These are phyloP conservation scores for Macaria liturata DNA, from an alignment of 2,888 invertebrate species.

Conservation along the genomic window DNA sequence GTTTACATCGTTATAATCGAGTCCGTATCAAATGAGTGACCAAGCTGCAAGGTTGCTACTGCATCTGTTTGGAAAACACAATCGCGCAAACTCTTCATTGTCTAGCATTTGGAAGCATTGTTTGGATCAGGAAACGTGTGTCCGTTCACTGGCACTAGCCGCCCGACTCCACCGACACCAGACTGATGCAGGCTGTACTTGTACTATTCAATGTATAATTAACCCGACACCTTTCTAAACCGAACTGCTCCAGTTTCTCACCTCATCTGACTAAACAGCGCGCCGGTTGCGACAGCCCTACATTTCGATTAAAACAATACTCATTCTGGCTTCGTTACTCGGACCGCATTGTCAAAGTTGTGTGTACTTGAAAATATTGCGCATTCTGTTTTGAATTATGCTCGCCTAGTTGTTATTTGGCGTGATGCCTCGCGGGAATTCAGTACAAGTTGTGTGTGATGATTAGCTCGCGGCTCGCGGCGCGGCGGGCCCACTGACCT, in stretches of 20 bases:
- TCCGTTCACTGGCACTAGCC: conserved; percentile 30
- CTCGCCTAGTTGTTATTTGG: conserved; percentile 40
- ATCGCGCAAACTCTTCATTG: conserved; percentile 50
- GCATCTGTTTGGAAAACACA: conserved; percentile 57
- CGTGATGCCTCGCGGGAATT: conserved; percentile 46
- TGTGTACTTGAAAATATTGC: conserved; percentile 22
- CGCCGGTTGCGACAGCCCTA: conserved; percentile 37
- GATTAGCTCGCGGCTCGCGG: conserved; percentile 47
- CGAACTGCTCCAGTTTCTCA: conserved; percentile 40
- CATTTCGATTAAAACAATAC: conserved; percentile 41
- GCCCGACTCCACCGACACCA: conserved; percentile 21
- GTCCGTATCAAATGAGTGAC: conserved; percentile 9
- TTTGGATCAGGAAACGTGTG: conserved; percentile 50
- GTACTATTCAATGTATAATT: conserved; percentile 22
- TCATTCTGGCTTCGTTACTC: conserved; percentile 22
- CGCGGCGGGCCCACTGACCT: conserved; percentile 56
- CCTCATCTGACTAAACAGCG: conserved; percentile 43
- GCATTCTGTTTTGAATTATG: conserved; percentile 39
- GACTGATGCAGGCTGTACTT: conserved; percentile 12
- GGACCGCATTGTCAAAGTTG: not conserved
- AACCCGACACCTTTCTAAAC: conserved; percentile 40
- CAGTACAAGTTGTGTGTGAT: conserved; percentile 57
- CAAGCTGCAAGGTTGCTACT: conserved; percentile 50
- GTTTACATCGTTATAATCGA: no score
- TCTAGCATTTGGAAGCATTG: conserved; percentile 55